Conservation (phyloP, 2,797 vertebrate species). For the Adelosebastes latens region DNA sequence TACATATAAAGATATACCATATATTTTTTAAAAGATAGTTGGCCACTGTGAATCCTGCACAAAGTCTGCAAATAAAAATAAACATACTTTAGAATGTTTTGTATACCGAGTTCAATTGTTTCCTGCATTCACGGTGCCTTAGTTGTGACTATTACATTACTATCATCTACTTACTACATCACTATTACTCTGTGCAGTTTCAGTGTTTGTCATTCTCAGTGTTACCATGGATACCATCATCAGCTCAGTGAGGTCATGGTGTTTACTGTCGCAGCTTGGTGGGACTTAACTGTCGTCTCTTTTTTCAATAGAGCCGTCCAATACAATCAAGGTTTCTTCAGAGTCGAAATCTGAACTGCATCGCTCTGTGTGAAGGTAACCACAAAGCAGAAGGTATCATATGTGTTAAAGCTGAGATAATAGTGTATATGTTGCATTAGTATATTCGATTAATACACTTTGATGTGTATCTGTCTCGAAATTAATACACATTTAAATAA, state of each 20-base stretch:
- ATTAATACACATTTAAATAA: not conserved
- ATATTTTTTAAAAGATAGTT: fast-evolving
- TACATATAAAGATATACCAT: not conserved
- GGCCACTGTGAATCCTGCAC: not conserved
- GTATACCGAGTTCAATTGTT: not conserved
- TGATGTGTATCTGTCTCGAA: not conserved
- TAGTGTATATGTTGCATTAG: not conserved
- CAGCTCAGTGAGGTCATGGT: not conserved
- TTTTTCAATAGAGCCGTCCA: slow-evolving; percentile 88
- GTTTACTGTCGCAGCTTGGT: not conserved
- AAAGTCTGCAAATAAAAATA: not conserved
- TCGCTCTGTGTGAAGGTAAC: slow-evolving; percentile 98
- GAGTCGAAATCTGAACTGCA: slow-evolving; percentile 99
- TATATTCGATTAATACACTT: not conserved
- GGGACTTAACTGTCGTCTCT: not conserved
- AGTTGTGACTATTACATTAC: not conserved
- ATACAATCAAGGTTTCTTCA: slow-evolving; percentile 98
- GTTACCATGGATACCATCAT: not conserved
- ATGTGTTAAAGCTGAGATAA: not conserved
- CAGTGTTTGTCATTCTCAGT: not conserved
- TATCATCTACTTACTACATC: too few relatives aligned
- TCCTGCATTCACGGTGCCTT: not conserved
- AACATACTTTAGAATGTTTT: not conserved
- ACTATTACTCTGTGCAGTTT: not conserved
- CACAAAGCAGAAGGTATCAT: not conserved